Evolutionary conservation across 2,797 vertebrate species (phyloP).

Genomic region (Lophius americanus): DNA sequence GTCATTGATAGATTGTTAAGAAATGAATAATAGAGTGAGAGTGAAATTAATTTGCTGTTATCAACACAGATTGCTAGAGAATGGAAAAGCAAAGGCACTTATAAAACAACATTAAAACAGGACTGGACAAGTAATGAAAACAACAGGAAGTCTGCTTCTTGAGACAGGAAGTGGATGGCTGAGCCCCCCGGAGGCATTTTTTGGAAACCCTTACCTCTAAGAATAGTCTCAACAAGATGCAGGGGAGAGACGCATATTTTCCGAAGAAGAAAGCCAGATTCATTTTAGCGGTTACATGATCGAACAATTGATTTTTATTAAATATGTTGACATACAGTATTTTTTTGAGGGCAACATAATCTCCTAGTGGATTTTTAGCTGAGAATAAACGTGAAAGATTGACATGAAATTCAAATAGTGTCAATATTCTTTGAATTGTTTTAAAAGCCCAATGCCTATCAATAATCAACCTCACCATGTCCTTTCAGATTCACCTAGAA

Average conservation of each 20-base stretch:
- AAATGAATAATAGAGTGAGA: neutral
- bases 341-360: too few relatives aligned
- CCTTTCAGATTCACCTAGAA: too few relatives aligned
- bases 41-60: neutral
- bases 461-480: neutral
- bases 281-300: slow-evolving; percentile 1
- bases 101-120: neutral
- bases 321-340: neutral
- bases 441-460: slow-evolving; percentile 1
- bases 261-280: slow-evolving; percentile 22
- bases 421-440: neutral
- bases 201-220: slow-evolving; percentile 40
- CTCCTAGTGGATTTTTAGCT: neutral
- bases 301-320: neutral
- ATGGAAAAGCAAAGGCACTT: too few relatives aligned
- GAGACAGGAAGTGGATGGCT: slow-evolving; percentile 51
- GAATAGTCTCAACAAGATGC: slow-evolving; percentile 39
- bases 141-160: slow-evolving; percentile 60
- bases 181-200: slow-evolving; percentile 24
- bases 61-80: neutral
- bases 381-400: neutral
- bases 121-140: slow-evolving; percentile 15
- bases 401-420: neutral
- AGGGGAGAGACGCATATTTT: slow-evolving; percentile 30
- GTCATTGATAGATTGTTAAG: neutral